phyloP scores from a whole-genome alignment of 2,797 vertebrate species.

The Mus spretus region DNA sequence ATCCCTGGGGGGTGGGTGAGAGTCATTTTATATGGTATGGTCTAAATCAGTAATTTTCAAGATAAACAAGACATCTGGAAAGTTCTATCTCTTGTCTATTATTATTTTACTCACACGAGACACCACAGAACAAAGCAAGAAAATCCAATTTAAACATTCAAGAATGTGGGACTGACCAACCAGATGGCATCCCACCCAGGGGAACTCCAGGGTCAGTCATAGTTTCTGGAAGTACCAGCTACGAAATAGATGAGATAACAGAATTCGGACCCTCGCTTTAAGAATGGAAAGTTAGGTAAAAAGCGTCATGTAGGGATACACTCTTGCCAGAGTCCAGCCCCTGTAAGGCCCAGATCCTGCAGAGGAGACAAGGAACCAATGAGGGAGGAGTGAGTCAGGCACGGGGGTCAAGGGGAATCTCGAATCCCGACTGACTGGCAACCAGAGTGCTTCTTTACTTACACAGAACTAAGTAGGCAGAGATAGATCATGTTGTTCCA shows the following conservation, averaged over 20 bases:
- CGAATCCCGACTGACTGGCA: background rate
- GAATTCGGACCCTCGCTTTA: background rate
- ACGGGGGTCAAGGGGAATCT: background rate
- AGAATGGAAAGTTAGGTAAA: background rate
- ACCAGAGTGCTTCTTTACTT: background rate
- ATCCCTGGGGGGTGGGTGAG: background rate
- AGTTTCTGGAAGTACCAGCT: background rate
- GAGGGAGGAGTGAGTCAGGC: background rate
- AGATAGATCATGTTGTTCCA: background rate
- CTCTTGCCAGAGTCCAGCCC: background rate
- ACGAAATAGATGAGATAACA: background rate
- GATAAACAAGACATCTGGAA: background rate
- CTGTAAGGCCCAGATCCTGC: too few relatives aligned
- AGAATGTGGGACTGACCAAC: background rate
- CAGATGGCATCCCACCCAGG: background rate
- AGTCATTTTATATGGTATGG: background rate
- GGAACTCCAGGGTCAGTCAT: background rate
- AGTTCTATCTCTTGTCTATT: background rate
- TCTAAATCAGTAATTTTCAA: constrained; percentile 49
- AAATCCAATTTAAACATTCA: constrained; percentile 16
- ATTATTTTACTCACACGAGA: constrained; percentile 3
- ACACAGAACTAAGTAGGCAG: background rate
- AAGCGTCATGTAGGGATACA: background rate
- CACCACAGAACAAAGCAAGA: background rate
- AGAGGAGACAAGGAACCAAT: background rate